Conservation (phyloP, 2,888 invertebrate species). For the Oligia fasciuncula region DNA sequence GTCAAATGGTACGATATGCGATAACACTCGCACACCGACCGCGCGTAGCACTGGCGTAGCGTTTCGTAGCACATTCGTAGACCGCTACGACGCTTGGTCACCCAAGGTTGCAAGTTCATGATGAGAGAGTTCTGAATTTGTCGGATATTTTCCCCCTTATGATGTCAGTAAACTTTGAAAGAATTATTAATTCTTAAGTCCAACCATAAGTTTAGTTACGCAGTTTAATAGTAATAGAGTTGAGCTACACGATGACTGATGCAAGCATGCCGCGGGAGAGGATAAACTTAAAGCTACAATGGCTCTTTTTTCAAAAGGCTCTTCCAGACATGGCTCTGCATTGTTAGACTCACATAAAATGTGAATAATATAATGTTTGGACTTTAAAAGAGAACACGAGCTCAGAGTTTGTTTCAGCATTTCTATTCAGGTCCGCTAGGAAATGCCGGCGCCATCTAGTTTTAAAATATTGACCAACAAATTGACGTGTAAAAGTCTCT, state of each 20-base stretch:
- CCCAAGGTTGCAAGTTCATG: neutral
- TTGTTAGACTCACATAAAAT: neutral
- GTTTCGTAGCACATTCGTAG: conserved; percentile 44
- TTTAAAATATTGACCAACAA: neutral
- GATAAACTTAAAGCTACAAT: neutral
- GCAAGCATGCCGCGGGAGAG: neutral
- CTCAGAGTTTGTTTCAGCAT: neutral
- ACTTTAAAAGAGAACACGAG: neutral
- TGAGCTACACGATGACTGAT: neutral
- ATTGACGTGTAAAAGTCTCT: neutral
- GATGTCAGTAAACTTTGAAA: neutral
- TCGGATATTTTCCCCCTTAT: neutral
- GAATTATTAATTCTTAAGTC: neutral
- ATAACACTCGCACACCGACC: neutral
- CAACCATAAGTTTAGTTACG: too few species aligned
- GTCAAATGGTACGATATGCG: neutral
- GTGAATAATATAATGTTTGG: neutral
- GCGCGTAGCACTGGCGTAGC: conserved; percentile 32
- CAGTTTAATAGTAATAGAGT: neutral
- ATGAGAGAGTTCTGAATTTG: neutral
- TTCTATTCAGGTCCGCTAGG: neutral
- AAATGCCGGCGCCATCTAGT: neutral
- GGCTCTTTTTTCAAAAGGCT: neutral
- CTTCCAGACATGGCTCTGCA: neutral
- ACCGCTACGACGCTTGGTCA: conserved; percentile 12